phyloP scores from a whole-genome alignment of 2,888 invertebrate genomes.

The Megamerina dolium region DNA sequence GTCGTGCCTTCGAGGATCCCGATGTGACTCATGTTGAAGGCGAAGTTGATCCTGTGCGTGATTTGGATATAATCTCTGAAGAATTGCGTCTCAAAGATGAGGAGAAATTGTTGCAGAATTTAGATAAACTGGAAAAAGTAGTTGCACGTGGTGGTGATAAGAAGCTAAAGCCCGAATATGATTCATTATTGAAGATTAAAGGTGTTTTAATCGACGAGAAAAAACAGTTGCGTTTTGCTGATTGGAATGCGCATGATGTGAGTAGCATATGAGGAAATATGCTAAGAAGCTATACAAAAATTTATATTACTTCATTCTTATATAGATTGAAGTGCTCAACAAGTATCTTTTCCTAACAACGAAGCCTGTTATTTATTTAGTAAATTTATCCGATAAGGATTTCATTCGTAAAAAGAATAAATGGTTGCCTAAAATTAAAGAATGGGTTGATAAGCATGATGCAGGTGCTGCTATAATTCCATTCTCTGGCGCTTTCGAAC shows the following conservation, averaged over 20 bases:
- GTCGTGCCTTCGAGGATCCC: slow-evolving; percentile 94
- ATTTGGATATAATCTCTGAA: slow-evolving; percentile 93
- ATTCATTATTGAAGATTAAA: slow-evolving; percentile 79
- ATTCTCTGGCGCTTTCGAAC: slow-evolving; percentile 90
- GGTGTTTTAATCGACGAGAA: slow-evolving; percentile 78
- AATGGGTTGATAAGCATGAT: slow-evolving; percentile 97
- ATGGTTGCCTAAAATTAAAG: slow-evolving; percentile 93
- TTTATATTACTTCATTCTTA: slow-evolving; percentile 23
- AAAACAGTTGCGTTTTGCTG: slow-evolving; percentile 86
- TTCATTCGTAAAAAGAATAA: slow-evolving; percentile 98
- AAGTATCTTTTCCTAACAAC: slow-evolving; percentile 94
- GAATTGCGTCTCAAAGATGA: slow-evolving; percentile 93
- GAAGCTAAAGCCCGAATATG: slow-evolving; percentile 92
- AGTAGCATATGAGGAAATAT: slow-evolving; percentile 33
- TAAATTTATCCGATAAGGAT: slow-evolving; percentile 96
- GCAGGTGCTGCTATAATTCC: slow-evolving; percentile 91
- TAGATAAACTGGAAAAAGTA: slow-evolving; percentile 82
- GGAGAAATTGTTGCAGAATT: slow-evolving; percentile 72
- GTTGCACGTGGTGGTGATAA: slow-evolving; percentile 85
- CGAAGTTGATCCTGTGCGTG: slow-evolving; percentile 94
- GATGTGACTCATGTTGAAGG: slow-evolving; percentile 98
- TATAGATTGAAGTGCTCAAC: slow-evolving; percentile 92
- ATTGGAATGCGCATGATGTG: slow-evolving; percentile 91
- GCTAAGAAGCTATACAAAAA: neutral
- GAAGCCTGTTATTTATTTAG: slow-evolving; percentile 94